Base-by-base conservation (phyloP, 2,113 vertebrate genomes). In the Cyanocitta stelleri region DNA sequence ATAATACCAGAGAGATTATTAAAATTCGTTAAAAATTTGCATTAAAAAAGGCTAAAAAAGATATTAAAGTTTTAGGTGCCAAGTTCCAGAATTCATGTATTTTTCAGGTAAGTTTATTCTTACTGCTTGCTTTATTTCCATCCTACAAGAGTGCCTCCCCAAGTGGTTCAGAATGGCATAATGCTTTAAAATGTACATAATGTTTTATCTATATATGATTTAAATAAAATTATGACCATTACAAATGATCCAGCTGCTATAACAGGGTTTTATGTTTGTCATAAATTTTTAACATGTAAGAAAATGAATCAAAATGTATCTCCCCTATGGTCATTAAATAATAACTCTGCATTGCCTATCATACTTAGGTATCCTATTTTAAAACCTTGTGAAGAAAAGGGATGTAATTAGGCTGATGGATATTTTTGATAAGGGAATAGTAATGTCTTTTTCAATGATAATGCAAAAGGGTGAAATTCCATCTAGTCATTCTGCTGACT, bases 361-460 rank as follows among this genome's bases (percentile, higher is more conserved):
- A 90, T 84, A 94, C 92, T 96, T 94, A 95, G 90, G 85, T 96
- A 87, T 67, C 93, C 66, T 89, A 93, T 95, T 97, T 96, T 96
- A 96, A 96, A 94, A 88, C 76, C 91, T 93, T 78, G 26, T 71
- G 83, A 94, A 88, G 95, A 89, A 92, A 93, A 94, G 16, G 27
- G 79, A 86, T 96, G 68, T 75, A 97, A 97, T 97, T 97, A 96
- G 79, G 85, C 85, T 97, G 96, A 96, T 96, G 88, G 92, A 96
- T 97, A 95, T 96, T 96, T 97, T 92, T 96, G 95, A 94, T 94
- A 90, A 73, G 95, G 96, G 95, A 96, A 90, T 93, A 96, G 56
- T 90, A 97, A 97, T 96, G 90, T 72, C 78, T 86, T 94, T 96
- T 94, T 81, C 95, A 92, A 89, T 84, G 96, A 64, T 96, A 96